Evolutionary conservation across 92 coral and sea anemone genomes (phyloP).

Genomic region (Actinernus sp.): DNA sequence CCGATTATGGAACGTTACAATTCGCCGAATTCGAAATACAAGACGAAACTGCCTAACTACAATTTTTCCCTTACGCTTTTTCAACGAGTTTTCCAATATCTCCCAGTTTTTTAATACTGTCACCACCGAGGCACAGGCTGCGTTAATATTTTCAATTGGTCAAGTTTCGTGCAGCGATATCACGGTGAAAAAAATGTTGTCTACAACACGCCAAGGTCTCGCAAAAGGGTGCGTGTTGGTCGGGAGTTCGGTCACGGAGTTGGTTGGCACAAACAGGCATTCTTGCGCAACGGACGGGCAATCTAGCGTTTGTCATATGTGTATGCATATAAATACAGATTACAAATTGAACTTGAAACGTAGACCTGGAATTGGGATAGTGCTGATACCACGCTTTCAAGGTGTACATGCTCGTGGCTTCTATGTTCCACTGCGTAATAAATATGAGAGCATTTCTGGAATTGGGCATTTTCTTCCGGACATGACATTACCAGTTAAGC

Average conservation of each 20-base stretch:
- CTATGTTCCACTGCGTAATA: slow-evolving; percentile 78
- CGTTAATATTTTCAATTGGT: slow-evolving; percentile 4
- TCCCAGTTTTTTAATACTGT: neutral
- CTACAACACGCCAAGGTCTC: slow-evolving; percentile 1
- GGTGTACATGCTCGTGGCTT: slow-evolving; percentile 56
- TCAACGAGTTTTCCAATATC: neutral
- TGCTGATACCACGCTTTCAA: slow-evolving; percentile 67
- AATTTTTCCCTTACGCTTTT: neutral
- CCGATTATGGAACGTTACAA: slow-evolving; percentile 69
- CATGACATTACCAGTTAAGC: slow-evolving; percentile 62
- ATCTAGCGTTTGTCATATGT: neutral
- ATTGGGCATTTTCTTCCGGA: slow-evolving; percentile 76
- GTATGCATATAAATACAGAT: neutral
- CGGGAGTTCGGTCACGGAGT: slow-evolving; percentile 6
- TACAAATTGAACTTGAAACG: no score
- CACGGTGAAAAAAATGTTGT: slow-evolving; percentile 9
- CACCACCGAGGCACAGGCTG: slow-evolving; percentile 31
- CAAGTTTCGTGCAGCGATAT: slow-evolving; percentile 1
- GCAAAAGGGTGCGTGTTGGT: slow-evolving; percentile 13
- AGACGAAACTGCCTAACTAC: slow-evolving; percentile 31
- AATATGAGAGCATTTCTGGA: slow-evolving; percentile 79
- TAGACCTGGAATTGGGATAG: slow-evolving; percentile 21
- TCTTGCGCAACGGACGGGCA: neutral
- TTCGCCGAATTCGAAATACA: slow-evolving; percentile 55
- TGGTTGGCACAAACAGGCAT: neutral